Conservation (phyloP, 2,888 invertebrate genomes). For the Petrolisthes cinctipes region DNA sequence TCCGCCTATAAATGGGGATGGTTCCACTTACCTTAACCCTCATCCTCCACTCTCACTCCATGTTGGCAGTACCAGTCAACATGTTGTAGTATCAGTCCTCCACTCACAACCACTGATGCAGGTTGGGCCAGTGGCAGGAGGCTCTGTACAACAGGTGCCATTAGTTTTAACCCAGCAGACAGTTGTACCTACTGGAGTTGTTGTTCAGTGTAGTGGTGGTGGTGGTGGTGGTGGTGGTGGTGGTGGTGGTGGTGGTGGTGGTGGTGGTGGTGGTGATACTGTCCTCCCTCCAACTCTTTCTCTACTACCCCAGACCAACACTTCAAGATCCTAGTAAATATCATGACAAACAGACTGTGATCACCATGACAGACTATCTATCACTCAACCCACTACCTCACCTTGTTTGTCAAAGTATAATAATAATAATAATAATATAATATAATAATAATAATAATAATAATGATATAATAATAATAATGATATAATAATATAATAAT, state of each 20-base stretch:
- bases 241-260: too few relatives aligned
- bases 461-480: too few relatives aligned
- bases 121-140: neutral
- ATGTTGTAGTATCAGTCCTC: neutral
- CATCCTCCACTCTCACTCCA: neutral
- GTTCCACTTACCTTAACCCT: neutral
- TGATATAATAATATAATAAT: too few relatives aligned
- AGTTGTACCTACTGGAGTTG: neutral
- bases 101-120: neutral
- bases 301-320: slow-evolving; percentile 15
- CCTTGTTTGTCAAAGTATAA: too few relatives aligned
- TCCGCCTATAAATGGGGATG: neutral
- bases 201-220: too few relatives aligned
- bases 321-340: neutral
- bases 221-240: too few relatives aligned
- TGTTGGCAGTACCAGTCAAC: neutral
- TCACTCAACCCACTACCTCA: slow-evolving; percentile 3
- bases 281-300: neutral
- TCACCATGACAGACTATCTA: slow-evolving; percentile 27
- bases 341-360: slow-evolving; percentile 30
- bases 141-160: slow-evolving; percentile 14
- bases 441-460: too few relatives aligned
- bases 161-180: slow-evolving; percentile 20
- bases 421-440: too few relatives aligned
- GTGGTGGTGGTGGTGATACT: too few relatives aligned